Conservation (phyloP, 2,888 invertebrate genomes). For the Agrypnus murinus region DNA sequence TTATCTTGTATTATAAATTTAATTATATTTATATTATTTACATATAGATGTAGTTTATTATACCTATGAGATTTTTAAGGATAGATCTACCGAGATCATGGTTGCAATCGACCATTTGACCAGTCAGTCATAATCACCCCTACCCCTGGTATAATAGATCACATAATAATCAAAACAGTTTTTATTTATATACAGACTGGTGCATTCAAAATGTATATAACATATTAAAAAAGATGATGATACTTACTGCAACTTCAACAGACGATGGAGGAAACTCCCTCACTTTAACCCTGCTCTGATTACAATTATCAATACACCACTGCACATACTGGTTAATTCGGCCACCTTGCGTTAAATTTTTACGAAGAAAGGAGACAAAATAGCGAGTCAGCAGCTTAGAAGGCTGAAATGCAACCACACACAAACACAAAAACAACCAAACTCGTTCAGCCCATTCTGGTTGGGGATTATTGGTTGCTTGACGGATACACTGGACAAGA, state of each 20-base stretch:
- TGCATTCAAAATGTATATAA: too few relatives aligned
- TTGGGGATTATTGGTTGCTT: slow-evolving; percentile 92
- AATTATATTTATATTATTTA: too few relatives aligned
- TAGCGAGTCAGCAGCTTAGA: slow-evolving; percentile 88
- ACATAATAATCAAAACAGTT: too few relatives aligned
- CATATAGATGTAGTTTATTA: too few relatives aligned
- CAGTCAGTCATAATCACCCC: too few relatives aligned
- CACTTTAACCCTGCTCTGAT: slow-evolving; percentile 87
- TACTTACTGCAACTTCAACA: slow-evolving; percentile 92
- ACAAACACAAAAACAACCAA: slow-evolving; percentile 92
- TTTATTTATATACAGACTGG: too few relatives aligned
- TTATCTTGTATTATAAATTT: too few relatives aligned
- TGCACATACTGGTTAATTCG: slow-evolving; percentile 89
- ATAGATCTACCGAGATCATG: too few relatives aligned
- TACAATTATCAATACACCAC: slow-evolving; percentile 95
- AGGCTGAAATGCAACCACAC: slow-evolving; percentile 94
- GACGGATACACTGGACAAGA: slow-evolving; percentile 90
- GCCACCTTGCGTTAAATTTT: slow-evolving; percentile 80
- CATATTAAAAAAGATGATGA: too few relatives aligned
- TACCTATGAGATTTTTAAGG: too few relatives aligned
- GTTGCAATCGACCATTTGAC: too few relatives aligned
- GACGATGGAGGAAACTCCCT: slow-evolving; percentile 91
- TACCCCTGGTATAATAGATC: too few relatives aligned
- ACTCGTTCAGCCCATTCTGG: slow-evolving; percentile 88
- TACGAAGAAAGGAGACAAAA: slow-evolving; percentile 84